phyloP scores from a whole-genome alignment of 2,888 invertebrate genomes.

The Cephus pygmeus region DNA sequence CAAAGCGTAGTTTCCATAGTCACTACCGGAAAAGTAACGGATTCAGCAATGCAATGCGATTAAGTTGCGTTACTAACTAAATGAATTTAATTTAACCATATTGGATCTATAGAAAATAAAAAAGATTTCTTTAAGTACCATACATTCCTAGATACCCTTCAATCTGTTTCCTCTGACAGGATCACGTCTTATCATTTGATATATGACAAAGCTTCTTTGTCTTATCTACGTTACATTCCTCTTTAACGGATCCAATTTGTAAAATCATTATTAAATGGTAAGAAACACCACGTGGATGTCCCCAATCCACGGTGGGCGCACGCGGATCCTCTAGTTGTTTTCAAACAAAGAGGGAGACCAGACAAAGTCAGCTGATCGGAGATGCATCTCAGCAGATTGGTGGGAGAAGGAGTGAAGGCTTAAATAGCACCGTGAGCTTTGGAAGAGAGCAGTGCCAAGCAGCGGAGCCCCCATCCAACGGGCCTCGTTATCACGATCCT shows the following conservation, averaged over 20 bases:
- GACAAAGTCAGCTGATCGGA: constrained; percentile 60
- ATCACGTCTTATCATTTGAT: not conserved
- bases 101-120: not conserved
- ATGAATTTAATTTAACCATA: not conserved
- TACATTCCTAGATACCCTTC: too few relatives aligned
- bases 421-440: constrained; percentile 60
- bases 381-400: constrained; percentile 41
- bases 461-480: constrained; percentile 43
- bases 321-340: constrained; percentile 48
- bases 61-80: not conserved
- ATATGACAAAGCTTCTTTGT: not conserved
- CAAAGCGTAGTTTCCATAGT: not conserved
- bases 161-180: not conserved
- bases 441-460: constrained; percentile 56
- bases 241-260: not conserved
- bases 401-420: constrained; percentile 51
- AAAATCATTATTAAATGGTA: not conserved
- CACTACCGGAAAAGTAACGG: not conserved
- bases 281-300: constrained; percentile 19
- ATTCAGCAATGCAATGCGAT: not conserved
- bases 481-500: not conserved
- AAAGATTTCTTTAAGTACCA: not conserved
- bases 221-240: not conserved
- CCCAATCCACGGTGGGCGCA: constrained; percentile 17
- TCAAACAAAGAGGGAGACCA: constrained; percentile 57